Percentiles rank a stretch among this genome's conserved stretches.
phyloP scores from a whole-genome alignment of 2,888 invertebrate genomes.

The Osmoderma eremita region DNA sequence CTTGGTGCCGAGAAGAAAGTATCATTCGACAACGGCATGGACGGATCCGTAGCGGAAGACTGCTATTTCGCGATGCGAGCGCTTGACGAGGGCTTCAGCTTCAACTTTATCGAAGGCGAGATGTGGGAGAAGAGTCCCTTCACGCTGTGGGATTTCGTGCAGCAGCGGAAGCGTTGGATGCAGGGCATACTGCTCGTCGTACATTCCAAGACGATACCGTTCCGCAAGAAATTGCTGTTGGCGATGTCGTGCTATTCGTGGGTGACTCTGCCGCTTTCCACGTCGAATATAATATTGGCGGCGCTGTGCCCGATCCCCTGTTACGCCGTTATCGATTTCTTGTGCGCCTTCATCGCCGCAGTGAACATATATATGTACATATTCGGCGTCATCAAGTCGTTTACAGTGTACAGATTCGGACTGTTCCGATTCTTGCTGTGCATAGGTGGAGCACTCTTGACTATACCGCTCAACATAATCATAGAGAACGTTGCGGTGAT shows the following conservation, averaged over 20 bases:
- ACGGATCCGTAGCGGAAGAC: slow-evolving; percentile 98
- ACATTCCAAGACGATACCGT: slow-evolving; percentile 84
- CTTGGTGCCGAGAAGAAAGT: slow-evolving; percentile 90
- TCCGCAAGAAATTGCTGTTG: slow-evolving; percentile 81
- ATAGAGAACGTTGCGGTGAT: slow-evolving; percentile 96
- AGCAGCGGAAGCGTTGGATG: slow-evolving; percentile 96
- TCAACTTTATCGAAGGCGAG: slow-evolving; percentile 97
- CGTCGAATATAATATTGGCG: slow-evolving; percentile 88
- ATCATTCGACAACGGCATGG: slow-evolving; percentile 94
- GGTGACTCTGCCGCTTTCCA: slow-evolving; percentile 93
- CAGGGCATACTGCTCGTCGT: slow-evolving; percentile 91
- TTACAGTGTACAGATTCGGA: slow-evolving; percentile 88
- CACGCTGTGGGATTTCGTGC: slow-evolving; percentile 92
- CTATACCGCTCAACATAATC: slow-evolving; percentile 92
- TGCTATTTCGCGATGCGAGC: slow-evolving; percentile 98
- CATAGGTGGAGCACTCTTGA: slow-evolving; percentile 85
- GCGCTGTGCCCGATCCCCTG: slow-evolving; percentile 88
- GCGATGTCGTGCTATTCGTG: slow-evolving; percentile 94
- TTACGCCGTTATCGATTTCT: slow-evolving; percentile 82
- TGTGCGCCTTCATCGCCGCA: slow-evolving; percentile 91
- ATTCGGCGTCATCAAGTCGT: slow-evolving; percentile 97
- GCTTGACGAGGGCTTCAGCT: slow-evolving; percentile 87
- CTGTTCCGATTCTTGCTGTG: slow-evolving; percentile 80
- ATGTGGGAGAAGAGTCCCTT: slow-evolving; percentile 99
- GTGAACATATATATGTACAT: slow-evolving; percentile 98